Evolutionary conservation across 1,140 invertebrate genomes (phyloP), one percentile per base, ranked within the genome.

Genomic region (Drosophila equinoxialis): DNA sequence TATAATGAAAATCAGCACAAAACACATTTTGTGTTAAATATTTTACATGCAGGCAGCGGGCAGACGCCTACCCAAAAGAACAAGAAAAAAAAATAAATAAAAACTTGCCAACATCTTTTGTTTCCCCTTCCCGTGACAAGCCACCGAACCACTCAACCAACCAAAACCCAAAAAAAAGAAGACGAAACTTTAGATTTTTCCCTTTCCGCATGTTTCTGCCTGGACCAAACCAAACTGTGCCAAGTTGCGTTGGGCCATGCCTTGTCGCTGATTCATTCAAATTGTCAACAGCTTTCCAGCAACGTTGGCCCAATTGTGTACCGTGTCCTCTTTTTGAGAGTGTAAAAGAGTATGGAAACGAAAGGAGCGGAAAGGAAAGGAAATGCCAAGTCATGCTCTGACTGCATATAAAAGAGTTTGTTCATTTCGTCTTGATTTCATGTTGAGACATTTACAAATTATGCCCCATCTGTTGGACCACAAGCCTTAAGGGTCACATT

Each of bases 381-480:
- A 11, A 42, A 33, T 66, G 58, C 58, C 11, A 48, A 69, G 45
- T 69, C 68, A 79, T 71, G 65, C 78, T 30, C 30, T 59, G 65
- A 39, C 65, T 71, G 68, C 51, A 66, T 68, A 68, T 68, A 68
- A 55, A 48, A 39, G 26, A 61, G 54, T 61, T 10, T 20, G n/a
- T 58, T 68, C 68, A 71, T 71, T 63, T 35, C 54, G 75, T 77
- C 68, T 71, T 71, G 68, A 77, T 66, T 77, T 77, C 63, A 67
- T 77, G 68, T 71, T 71, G 76, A 37, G 75, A 77, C 75, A 87
- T 86, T 86, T 86, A 81, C 82, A 86, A 86, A 87, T 87, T 77
- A 87, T 73, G 70, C 69, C 72, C 55, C 35, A 63, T 35, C 68
- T 62, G 42, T 42, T 64, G 41, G 20, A 60, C 41, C 37, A 30